Percentiles rank a stretch among this genome's conserved stretches.
Conservation (phyloP, 2,113 vertebrate species). For the Bos indicus region DNA sequence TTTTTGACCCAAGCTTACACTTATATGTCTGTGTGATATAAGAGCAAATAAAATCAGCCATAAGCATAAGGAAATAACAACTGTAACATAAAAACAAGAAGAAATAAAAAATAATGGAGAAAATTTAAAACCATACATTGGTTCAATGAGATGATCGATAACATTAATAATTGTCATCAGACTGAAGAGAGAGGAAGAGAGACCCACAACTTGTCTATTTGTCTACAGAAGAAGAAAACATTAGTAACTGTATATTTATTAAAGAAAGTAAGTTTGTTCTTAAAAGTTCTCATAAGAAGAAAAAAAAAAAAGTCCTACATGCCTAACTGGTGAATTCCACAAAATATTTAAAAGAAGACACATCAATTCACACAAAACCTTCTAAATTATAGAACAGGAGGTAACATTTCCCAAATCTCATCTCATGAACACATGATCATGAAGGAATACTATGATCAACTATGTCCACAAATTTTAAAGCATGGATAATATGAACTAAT, state of each 20-base stretch:
- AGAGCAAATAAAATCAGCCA: neutral
- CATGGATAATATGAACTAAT: too few species aligned
- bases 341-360: neutral
- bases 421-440: neutral
- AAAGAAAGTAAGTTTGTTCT: neutral
- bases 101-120: neutral
- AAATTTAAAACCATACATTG: neutral
- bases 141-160: neutral
- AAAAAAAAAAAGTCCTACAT: neutral
- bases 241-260: neutral
- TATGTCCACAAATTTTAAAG: neutral
- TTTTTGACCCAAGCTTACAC: neutral
- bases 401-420: neutral
- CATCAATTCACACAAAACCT: neutral
- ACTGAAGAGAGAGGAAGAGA: neutral
- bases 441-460: neutral
- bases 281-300: neutral
- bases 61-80: neutral
- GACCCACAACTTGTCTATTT: neutral
- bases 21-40: neutral
- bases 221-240: neutral
- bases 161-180: neutral
- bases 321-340: neutral
- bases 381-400: neutral
- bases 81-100: neutral